These are phyloP conservation scores for Echinometra lucunter DNA, from an alignment of 53 echinoderm and acorn worm genomes.

Conservation along the genomic window DNA sequence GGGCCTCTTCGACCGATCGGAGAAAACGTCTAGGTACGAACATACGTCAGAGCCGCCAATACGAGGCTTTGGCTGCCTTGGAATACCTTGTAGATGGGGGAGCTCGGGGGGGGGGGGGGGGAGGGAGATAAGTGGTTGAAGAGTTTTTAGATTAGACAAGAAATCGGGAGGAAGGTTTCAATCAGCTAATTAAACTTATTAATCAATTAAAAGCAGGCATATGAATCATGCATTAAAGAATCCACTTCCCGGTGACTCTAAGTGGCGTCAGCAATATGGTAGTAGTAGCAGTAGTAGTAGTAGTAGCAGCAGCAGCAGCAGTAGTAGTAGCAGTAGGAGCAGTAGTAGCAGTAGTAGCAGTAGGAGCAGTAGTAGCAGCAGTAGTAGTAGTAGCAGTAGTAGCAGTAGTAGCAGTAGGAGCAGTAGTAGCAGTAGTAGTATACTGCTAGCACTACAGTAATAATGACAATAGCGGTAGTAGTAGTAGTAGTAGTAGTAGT, in stretches of 20 bases:
- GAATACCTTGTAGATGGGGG: background rate
- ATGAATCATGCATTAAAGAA: background rate
- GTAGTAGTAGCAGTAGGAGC: conserved; percentile 2
- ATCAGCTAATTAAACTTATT: background rate
- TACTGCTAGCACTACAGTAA: no score
- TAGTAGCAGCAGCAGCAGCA: background rate
- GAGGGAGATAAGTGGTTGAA: background rate
- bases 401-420: no score
- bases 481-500: background rate
- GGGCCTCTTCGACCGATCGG: background rate
- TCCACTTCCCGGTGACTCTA: background rate
- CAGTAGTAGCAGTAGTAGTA: no score
- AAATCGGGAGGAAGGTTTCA: background rate
- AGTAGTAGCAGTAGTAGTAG: background rate
- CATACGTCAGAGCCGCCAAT: background rate
- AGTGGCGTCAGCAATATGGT: background rate
- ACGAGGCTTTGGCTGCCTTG: background rate
- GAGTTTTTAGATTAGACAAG: background rate
- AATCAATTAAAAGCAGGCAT: background rate
- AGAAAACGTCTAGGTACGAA: background rate
- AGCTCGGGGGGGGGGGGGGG: no score
- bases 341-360: background rate
- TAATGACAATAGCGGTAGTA: no score
- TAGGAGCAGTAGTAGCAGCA: no score
- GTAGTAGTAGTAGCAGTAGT: no score